Percentiles rank a stretch among this genome's conserved stretches.
Conservation (phyloP, 1,140 invertebrate species). For the Philaenus spumarius region DNA sequence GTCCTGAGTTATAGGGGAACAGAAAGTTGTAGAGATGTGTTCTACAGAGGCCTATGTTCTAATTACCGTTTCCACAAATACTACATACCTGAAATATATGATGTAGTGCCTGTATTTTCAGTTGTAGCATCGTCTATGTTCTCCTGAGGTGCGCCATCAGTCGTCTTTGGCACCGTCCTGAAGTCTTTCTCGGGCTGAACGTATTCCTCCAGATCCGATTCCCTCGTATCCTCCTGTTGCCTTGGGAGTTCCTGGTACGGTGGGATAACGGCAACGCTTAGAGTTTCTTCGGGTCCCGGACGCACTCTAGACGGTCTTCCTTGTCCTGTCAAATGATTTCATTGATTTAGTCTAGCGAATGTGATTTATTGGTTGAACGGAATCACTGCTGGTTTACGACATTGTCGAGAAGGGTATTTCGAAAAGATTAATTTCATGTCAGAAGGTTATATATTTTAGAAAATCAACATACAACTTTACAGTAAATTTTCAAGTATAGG, state of each 20-base stretch:
- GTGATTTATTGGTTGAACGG: too few relatives aligned
- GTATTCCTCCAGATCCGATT: slow-evolving; percentile 24
- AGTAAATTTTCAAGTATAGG: too few relatives aligned
- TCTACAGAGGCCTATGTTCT: too few relatives aligned
- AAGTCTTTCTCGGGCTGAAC: background rate
- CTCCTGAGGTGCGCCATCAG: background rate
- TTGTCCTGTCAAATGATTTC: background rate
- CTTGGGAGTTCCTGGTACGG: background rate
- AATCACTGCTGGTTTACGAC: too few relatives aligned
- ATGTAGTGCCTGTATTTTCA: slow-evolving; percentile 1
- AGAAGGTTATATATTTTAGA: too few relatives aligned
- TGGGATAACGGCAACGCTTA: slow-evolving; percentile 1
- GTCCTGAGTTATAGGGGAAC: too few relatives aligned
- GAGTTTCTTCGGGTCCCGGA: slow-evolving; percentile 2
- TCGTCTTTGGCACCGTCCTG: background rate
- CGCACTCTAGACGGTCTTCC: slow-evolving; percentile 7
- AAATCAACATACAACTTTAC: too few relatives aligned
- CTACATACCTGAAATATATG: background rate
- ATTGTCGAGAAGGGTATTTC: too few relatives aligned
- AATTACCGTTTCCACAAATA: background rate
- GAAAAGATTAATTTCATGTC: too few relatives aligned
- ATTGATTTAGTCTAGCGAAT: background rate
- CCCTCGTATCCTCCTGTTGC: slow-evolving; percentile 12
- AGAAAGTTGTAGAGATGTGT: too few relatives aligned
- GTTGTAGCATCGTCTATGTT: background rate